Conservation (phyloP, 2,113 vertebrate species). For the Podilymbus podiceps region DNA sequence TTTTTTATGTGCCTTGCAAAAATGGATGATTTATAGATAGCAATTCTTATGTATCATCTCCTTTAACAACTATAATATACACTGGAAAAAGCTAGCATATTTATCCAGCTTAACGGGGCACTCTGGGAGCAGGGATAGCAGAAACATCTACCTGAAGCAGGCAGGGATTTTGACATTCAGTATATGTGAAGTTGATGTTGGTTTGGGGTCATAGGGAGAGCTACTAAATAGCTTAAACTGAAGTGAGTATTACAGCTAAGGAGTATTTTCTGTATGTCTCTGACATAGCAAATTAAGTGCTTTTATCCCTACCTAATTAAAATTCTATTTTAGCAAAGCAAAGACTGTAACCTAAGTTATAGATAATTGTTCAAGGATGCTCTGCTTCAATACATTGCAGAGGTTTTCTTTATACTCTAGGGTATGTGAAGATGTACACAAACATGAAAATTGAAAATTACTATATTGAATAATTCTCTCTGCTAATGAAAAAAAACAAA, state of each 20-base stretch:
- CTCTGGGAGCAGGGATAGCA: slow-evolving; percentile 6
- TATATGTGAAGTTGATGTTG: not conserved
- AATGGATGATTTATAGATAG: not conserved
- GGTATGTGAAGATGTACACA: not conserved
- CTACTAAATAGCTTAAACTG: not conserved
- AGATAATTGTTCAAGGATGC: not conserved
- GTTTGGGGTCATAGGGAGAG: not conserved
- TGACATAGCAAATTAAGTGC: not conserved
- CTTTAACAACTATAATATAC: not conserved
- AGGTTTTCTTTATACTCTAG: not conserved
- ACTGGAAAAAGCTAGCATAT: not conserved
- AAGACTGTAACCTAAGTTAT: not conserved
- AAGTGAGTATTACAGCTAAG: not conserved
- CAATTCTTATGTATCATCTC: not conserved
- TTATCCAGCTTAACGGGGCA: slow-evolving; percentile 27
- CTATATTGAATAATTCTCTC: not conserved
- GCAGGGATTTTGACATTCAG: not conserved
- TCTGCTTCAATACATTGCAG: not conserved
- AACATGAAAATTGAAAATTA: not conserved
- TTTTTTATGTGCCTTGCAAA: not conserved
- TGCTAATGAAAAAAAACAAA: not conserved
- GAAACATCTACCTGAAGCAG: not conserved
- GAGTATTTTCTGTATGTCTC: not conserved
- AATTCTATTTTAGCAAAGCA: not conserved
- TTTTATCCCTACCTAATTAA: not conserved